These are phyloP conservation scores for Drosophila mercatorum DNA, from an alignment of 2,888 invertebrate genomes.

Conservation along the genomic window DNA sequence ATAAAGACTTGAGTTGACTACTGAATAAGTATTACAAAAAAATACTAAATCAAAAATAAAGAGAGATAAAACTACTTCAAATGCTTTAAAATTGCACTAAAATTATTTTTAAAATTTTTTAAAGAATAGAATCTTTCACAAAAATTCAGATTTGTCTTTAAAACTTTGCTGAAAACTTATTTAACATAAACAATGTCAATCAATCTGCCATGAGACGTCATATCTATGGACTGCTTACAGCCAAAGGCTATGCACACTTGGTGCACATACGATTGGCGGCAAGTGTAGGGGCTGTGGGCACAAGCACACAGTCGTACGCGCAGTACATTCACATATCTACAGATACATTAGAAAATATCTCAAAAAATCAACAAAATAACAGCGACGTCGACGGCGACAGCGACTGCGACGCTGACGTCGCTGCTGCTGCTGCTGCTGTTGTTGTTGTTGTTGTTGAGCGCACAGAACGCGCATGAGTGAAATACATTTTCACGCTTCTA, in stretches of 20 bases:
- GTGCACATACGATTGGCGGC: slow-evolving; percentile 41
- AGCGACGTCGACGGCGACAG: slow-evolving; percentile 39
- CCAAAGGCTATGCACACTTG: not conserved
- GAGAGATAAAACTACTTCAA: not conserved
- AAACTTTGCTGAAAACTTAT: too few relatives aligned
- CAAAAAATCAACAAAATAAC: slow-evolving; percentile 77
- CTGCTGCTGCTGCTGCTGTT: not conserved
- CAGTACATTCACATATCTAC: slow-evolving; percentile 67
- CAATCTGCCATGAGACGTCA: not conserved
- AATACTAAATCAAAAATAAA: too few relatives aligned
- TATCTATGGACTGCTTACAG: not conserved
- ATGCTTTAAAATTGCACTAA: not conserved
- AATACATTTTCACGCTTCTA: slow-evolving; percentile 80
- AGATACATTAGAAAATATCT: slow-evolving; percentile 81
- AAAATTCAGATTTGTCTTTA: not conserved
- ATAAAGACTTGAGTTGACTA: too few relatives aligned
- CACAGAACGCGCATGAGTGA: slow-evolving; percentile 70
- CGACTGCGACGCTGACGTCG: slow-evolving; percentile 32
- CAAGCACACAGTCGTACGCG: slow-evolving; percentile 38
- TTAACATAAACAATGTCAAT: not conserved
- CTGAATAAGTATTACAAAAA: too few relatives aligned
- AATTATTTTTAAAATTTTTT: not conserved
- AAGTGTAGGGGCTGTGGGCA: slow-evolving; percentile 50
- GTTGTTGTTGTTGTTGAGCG: slow-evolving; percentile 54
- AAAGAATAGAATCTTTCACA: not conserved